phyloP scores from a whole-genome alignment of 2,113 vertebrate species.

The Machaerirhynchus nigripectus region DNA sequence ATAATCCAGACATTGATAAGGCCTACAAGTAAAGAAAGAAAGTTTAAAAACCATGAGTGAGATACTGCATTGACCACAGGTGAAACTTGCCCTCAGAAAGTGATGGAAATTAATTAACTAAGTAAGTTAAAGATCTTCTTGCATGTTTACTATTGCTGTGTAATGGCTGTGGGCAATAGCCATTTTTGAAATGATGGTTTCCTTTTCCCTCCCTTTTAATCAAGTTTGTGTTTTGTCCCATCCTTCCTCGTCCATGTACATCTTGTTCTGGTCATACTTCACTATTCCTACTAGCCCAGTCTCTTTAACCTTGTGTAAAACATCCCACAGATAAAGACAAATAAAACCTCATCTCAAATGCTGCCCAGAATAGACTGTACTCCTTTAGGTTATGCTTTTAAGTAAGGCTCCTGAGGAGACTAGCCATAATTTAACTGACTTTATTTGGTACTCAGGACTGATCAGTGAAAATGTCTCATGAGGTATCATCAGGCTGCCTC shows the following conservation, averaged over 20 bases:
- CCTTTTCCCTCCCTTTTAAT: not conserved
- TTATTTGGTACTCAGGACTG: not conserved
- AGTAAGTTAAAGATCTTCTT: not conserved
- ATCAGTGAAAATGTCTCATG: not conserved
- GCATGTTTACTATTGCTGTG: not conserved
- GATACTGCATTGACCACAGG: not conserved
- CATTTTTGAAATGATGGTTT: not conserved
- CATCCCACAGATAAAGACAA: not conserved
- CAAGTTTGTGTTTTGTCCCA: not conserved
- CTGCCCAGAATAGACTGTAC: not conserved
- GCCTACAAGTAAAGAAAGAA: constrained; percentile 72
- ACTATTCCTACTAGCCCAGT: not conserved
- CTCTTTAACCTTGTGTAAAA: not conserved
- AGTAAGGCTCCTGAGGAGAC: not conserved
- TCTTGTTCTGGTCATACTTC: not conserved
- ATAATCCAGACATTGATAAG: constrained; percentile 97
- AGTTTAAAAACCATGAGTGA: not conserved
- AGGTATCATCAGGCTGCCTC: not conserved
- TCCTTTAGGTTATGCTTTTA: not conserved
- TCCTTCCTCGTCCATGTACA: not conserved
- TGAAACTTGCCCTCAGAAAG: not conserved
- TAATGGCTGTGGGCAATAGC: not conserved
- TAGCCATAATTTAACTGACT: not conserved
- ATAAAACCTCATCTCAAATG: not conserved
- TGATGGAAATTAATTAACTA: not conserved